phyloP scores from a whole-genome alignment of 2,888 invertebrate species.

The Agelastica alni region DNA sequence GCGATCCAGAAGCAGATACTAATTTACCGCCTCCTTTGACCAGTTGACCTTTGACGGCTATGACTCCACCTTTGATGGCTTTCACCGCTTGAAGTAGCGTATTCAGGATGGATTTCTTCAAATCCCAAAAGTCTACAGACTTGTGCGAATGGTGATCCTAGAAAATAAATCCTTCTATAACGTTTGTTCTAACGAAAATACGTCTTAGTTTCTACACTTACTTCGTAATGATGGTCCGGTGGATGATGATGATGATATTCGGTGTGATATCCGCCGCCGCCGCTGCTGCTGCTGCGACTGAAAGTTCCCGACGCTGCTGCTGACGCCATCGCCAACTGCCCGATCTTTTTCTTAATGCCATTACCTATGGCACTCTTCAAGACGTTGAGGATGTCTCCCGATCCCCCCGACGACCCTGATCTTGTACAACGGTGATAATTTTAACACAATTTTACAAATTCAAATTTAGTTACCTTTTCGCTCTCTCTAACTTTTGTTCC shows the following conservation, averaged over 20 bases:
- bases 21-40: conserved; percentile 81
- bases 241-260: conserved; percentile 23
- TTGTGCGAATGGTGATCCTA: conserved; percentile 38
- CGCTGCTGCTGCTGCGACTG: conserved; percentile 58
- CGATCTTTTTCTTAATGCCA: conserved; percentile 61
- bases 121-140: conserved; percentile 62
- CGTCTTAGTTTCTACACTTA: conserved; percentile 29
- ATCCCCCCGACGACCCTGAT: conserved; percentile 48
- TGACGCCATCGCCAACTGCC: conserved; percentile 62
- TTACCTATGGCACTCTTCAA: conserved; percentile 47
- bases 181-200: too few relatives aligned
- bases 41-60: conserved; percentile 85
- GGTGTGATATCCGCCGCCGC: conserved; percentile 36
- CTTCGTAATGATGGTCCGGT: conserved; percentile 31
- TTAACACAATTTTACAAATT: neutral
- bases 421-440: conserved; percentile 13
- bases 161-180: neutral
- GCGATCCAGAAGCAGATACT: conserved; percentile 66
- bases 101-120: conserved; percentile 81
- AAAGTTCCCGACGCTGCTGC: conserved; percentile 59
- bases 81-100: conserved; percentile 86
- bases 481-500: conserved; percentile 39
- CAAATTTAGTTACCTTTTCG: conserved; percentile 53
- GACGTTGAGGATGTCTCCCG: conserved; percentile 38
- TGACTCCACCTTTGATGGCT: conserved; percentile 84